These are phyloP conservation scores for Agrilus biguttatus DNA, from an alignment of 2,888 invertebrate genomes.

Conservation along the genomic window DNA sequence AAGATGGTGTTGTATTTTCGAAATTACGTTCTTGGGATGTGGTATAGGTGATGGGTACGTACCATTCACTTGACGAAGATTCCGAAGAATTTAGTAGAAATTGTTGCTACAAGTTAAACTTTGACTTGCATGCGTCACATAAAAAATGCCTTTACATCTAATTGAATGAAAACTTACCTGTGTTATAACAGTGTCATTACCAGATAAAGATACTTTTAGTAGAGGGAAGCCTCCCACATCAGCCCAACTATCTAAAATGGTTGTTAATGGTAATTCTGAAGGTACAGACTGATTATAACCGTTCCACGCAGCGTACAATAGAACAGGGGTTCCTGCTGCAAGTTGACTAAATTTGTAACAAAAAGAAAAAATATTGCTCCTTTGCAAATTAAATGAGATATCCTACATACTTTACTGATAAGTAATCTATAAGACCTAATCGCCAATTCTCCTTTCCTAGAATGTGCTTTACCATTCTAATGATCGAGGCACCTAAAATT, in stretches of 20 bases:
- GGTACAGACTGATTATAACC: constrained; percentile 10
- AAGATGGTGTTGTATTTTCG: background rate
- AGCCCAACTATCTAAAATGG: constrained; percentile 46
- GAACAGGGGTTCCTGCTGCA: constrained; percentile 31
- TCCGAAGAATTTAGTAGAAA: constrained; percentile 7
- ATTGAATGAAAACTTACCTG: constrained; percentile 14
- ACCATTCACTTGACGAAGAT: constrained; percentile 20
- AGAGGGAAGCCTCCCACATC: constrained; percentile 45
- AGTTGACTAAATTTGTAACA: constrained; percentile 24
- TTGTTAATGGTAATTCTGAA: constrained; percentile 3
- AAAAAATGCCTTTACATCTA: background rate
- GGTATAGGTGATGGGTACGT: constrained; percentile 37
- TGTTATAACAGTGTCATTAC: constrained; percentile 10
- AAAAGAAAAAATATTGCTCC: background rate
- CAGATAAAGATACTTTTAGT: constrained; percentile 28
- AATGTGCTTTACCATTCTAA: constrained; percentile 54
- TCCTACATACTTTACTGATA: constrained; percentile 34
- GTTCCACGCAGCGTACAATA: constrained; percentile 37
- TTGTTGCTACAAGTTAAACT: constrained; percentile 10
- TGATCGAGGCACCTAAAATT: constrained; percentile 26
- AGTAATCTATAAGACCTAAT: constrained; percentile 40
- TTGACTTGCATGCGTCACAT: background rate
- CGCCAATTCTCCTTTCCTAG: constrained; percentile 39
- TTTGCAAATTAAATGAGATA: background rate
- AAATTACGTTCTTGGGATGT: constrained; percentile 23